Evolutionary conservation across 2,113 vertebrate species (phyloP).

Genomic region (Zeus faber): DNA sequence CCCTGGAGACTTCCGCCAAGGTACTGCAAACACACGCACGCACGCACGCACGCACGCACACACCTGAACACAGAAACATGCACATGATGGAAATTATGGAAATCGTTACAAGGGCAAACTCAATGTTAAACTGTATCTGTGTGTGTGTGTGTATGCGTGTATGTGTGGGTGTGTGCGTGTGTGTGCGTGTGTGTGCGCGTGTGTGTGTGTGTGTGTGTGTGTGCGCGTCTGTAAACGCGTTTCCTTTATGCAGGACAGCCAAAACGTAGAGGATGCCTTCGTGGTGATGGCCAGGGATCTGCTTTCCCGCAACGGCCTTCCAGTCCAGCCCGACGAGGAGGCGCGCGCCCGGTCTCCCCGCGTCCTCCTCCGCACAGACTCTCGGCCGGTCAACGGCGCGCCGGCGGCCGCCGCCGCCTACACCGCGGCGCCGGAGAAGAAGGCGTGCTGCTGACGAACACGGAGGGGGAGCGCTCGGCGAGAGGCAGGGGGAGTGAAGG

Average conservation of each 20-base stretch:
- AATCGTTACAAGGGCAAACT: no score
- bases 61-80: constrained; percentile 2
- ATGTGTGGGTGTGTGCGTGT: constrained; percentile 8
- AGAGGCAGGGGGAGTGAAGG: not conserved
- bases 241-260: constrained; percentile 54
- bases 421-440: constrained; percentile 49
- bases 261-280: constrained; percentile 67
- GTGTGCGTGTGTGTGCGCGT: constrained; percentile 9
- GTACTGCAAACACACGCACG: not conserved
- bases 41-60: not conserved
- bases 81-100: no score
- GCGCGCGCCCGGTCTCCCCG: constrained; percentile 2
- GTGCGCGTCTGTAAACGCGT: no score
- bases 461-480: no score
- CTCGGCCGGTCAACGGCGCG: constrained; percentile 29
- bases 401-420: not conserved
- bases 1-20: constrained; percentile 90
- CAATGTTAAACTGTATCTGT: not conserved
- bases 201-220: not conserved
- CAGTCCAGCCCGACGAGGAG: constrained; percentile 32
- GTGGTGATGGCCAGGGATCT: constrained; percentile 68
- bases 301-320: constrained; percentile 58
- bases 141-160: not conserved
- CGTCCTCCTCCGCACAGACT: constrained; percentile 51
- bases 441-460: constrained; percentile 53